Evolutionary conservation across 2,797 vertebrate species (phyloP).

Genomic region (Sus cebifrons): DNA sequence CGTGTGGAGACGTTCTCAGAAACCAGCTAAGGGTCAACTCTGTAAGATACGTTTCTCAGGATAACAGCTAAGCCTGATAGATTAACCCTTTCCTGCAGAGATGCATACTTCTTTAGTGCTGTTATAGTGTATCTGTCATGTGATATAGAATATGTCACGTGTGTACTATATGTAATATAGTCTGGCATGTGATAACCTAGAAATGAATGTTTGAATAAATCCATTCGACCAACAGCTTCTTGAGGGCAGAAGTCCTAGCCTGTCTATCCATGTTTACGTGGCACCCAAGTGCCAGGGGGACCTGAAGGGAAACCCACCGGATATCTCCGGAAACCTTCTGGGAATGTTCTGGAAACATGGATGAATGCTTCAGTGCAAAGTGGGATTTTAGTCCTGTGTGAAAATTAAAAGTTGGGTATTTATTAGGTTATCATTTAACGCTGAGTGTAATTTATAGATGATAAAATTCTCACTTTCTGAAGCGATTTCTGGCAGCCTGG

Average conservation of each 20-base stretch:
- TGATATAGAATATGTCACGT: no score
- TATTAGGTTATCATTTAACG: constrained; percentile 41
- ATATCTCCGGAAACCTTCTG: background rate
- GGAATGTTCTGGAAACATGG: background rate
- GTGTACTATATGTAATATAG: no score
- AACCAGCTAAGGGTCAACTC: background rate
- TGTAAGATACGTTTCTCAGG: background rate
- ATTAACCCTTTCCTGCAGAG: background rate
- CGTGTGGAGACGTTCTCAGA: background rate
- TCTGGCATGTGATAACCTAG: background rate
- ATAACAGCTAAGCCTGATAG: background rate
- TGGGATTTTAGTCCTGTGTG: background rate
- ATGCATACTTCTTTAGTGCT: background rate
- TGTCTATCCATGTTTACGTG: background rate
- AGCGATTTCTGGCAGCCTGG: background rate
- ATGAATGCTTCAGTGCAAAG: background rate
- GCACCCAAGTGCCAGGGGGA: background rate
- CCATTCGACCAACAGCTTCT: background rate
- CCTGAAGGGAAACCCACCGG: background rate
- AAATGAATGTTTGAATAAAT: background rate
- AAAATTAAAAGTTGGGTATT: constrained; percentile 39
- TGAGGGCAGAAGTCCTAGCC: background rate
- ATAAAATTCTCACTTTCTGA: constrained; percentile 25
- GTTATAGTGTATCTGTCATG: background rate
- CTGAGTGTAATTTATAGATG: background rate